Percentiles rank a stretch among this genome's conserved stretches.
Conservation (phyloP, 1,140 invertebrate genomes). For the Campoletis sonorensis region DNA sequence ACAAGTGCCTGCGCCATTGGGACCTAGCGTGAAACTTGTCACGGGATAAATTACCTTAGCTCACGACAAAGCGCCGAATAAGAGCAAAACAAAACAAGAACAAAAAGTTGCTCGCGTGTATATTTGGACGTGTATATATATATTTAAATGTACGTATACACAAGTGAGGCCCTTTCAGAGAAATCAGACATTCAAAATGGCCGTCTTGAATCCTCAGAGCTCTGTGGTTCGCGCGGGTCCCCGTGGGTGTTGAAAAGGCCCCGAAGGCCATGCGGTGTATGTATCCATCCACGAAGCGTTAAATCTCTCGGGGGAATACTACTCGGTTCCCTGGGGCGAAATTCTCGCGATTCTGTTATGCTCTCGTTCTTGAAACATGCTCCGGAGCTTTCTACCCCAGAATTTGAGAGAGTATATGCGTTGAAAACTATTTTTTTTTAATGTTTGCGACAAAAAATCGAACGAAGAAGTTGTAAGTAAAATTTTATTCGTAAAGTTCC, state of each 20-base stretch:
- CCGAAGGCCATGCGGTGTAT: slow-evolving; percentile 48
- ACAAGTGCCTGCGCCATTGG: slow-evolving; percentile 46
- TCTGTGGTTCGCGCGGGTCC: slow-evolving; percentile 24
- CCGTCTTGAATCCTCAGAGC: slow-evolving; percentile 35
- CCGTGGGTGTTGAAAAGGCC: slow-evolving; percentile 54
- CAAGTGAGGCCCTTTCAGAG: slow-evolving; percentile 14
- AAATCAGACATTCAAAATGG: slow-evolving; percentile 57
- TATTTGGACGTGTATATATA: slow-evolving; percentile 22
- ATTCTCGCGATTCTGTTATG: not conserved
- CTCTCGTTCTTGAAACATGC: not conserved
- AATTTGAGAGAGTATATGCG: not conserved
- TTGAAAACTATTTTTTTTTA: not conserved
- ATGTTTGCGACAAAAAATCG: not conserved
- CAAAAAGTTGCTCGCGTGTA: slow-evolving; percentile 22
- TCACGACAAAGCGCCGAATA: slow-evolving; percentile 47
- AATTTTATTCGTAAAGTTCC: no score
- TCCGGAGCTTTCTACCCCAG: not conserved
- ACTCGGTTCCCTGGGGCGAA: slow-evolving; percentile 10
- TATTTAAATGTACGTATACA: slow-evolving; percentile 20
- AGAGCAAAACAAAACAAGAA: slow-evolving; percentile 48
- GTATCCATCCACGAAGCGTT: slow-evolving; percentile 38
- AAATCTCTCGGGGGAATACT: slow-evolving; percentile 30
- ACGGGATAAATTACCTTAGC: slow-evolving; percentile 54
- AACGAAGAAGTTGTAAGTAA: no score
- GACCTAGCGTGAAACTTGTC: slow-evolving; percentile 56